Evolutionary conservation across 2,888 invertebrate species (phyloP).

Genomic region (Candidula unifasciata): DNA sequence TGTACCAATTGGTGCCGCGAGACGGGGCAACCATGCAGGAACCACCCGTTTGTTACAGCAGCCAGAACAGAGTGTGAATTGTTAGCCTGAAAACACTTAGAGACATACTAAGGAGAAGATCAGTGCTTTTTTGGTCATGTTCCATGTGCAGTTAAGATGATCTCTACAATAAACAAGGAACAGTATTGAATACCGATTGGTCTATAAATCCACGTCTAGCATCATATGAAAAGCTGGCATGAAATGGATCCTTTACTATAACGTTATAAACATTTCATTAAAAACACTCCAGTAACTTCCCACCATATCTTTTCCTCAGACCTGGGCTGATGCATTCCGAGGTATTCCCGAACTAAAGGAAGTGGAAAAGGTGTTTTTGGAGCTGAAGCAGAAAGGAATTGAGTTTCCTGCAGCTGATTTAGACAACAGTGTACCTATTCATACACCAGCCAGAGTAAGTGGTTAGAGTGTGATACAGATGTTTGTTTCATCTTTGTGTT

Average conservation of each 20-base stretch:
- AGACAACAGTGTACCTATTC: constrained; percentile 86
- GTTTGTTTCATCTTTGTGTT: not conserved
- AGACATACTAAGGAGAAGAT: too few relatives aligned
- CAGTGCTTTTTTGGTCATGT: too few relatives aligned
- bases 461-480: not conserved
- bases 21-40: too few relatives aligned
- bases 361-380: constrained; percentile 95
- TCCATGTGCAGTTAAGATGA: too few relatives aligned
- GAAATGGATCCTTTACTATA: not conserved
- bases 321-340: constrained; percentile 98
- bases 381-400: constrained; percentile 94
- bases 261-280: not conserved
- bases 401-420: constrained; percentile 97
- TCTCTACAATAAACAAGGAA: too few relatives aligned
- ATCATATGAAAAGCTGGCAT: too few relatives aligned
- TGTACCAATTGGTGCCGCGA: too few relatives aligned
- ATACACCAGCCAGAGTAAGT: constrained; percentile 76
- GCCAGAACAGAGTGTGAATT: too few relatives aligned
- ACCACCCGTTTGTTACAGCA: too few relatives aligned
- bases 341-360: constrained; percentile 93
- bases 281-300: not conserved
- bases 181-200: too few relatives aligned
- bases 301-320: constrained; percentile 77
- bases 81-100: too few relatives aligned
- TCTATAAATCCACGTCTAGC: too few relatives aligned